These are phyloP conservation scores for Erpetoichthys calabaricus DNA, from an alignment of 2,797 vertebrate genomes.

Conservation along the genomic window DNA sequence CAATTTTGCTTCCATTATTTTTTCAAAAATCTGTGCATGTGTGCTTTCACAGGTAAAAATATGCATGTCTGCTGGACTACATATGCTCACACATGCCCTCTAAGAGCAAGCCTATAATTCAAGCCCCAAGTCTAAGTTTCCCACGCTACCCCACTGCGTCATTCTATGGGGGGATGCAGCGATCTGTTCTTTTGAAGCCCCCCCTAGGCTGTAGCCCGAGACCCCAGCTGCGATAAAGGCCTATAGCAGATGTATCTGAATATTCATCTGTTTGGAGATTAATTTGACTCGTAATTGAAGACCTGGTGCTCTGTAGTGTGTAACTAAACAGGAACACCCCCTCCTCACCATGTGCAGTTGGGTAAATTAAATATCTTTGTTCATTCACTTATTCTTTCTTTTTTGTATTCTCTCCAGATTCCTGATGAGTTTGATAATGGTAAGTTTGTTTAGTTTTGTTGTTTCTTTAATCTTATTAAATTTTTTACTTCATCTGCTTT, in stretches of 20 bases:
- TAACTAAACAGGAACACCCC: too few relatives aligned
- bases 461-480: neutral
- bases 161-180: neutral
- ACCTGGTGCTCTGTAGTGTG: constrained; percentile 7
- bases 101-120: too few relatives aligned
- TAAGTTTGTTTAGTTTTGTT: constrained; percentile 42
- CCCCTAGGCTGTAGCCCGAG: constrained; percentile 11
- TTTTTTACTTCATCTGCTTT: neutral
- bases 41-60: too few relatives aligned
- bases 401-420: constrained; percentile 44
- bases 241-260: constrained; percentile 30
- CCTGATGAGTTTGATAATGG: constrained; percentile 78
- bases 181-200: neutral
- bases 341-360: too few relatives aligned
- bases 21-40: too few relatives aligned
- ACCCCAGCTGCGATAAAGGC: constrained; percentile 7
- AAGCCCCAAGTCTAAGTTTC: too few relatives aligned
- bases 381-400: constrained; percentile 6
- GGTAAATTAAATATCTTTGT: too few relatives aligned
- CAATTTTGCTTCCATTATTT: too few relatives aligned
- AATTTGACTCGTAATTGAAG: constrained; percentile 22
- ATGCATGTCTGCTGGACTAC: too few relatives aligned
- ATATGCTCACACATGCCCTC: too few relatives aligned
- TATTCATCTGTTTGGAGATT: constrained; percentile 27
- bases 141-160: too few relatives aligned